Evolutionary conservation across 2,888 invertebrate species (phyloP).

Genomic region (Tortricodes alternella): DNA sequence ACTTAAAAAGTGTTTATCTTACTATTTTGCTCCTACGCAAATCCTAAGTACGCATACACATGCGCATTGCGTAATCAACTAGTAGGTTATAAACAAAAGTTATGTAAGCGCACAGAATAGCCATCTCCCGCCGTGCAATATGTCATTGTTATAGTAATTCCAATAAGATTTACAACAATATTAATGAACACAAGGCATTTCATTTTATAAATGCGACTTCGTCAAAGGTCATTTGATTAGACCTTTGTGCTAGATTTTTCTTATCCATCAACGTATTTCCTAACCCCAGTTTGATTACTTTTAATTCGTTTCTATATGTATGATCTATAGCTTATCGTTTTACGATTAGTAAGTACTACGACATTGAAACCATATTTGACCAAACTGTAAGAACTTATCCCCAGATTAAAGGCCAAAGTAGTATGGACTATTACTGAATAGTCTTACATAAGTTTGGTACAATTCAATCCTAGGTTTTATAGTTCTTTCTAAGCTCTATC

Average conservation of each 20-base stretch:
- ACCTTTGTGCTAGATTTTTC: slow-evolving; percentile 17
- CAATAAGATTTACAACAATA: slow-evolving; percentile 20
- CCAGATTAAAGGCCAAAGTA: no score
- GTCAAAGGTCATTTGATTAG: slow-evolving; percentile 22
- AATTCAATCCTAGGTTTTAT: no score
- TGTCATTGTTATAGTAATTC: slow-evolving; percentile 39
- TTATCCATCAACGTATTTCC: background rate
- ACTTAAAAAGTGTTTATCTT: slow-evolving; percentile 11
- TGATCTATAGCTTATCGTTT: no score
- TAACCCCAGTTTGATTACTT: no score
- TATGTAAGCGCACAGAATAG: slow-evolving; percentile 38
- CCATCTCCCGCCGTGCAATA: slow-evolving; percentile 40
- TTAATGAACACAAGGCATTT: slow-evolving; percentile 21
- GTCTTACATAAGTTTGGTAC: no score
- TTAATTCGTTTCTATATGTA: no score
- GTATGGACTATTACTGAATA: no score
- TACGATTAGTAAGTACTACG: no score
- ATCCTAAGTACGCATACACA: background rate
- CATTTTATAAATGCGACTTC: slow-evolving; percentile 6
- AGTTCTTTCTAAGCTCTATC: no score
- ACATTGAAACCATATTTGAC: no score
- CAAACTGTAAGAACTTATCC: no score
- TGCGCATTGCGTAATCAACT: slow-evolving; percentile 5
- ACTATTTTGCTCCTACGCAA: slow-evolving; percentile 1
- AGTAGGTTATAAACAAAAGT: slow-evolving; percentile 30